A percentile compares a stretch with the other conserved stretches of the same genome.
Conservation (phyloP, 1,140 invertebrate genomes). For the Zaprionus ghesquierei region DNA sequence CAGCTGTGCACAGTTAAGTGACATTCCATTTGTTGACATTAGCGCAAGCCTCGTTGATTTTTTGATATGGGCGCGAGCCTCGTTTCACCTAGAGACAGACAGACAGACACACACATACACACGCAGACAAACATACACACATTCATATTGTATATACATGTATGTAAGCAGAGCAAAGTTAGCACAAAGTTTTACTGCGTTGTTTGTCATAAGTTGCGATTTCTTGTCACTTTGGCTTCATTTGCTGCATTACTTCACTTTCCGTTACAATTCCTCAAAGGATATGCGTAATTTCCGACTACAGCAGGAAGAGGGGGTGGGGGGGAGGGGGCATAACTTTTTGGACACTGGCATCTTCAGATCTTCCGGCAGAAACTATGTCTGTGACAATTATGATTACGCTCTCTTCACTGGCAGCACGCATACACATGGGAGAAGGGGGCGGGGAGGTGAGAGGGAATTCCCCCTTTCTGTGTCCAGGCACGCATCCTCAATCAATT, state of each 20-base stretch:
- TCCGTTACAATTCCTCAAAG: constrained; percentile 64
- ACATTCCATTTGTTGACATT: constrained; percentile 69
- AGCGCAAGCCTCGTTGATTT: constrained; percentile 52
- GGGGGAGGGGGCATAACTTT: constrained; percentile 24
- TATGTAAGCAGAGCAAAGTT: background rate
- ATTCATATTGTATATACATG: background rate
- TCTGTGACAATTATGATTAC: constrained; percentile 16
- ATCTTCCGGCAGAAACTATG: background rate
- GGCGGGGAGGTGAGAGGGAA: too few relatives aligned
- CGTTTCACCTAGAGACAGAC: background rate
- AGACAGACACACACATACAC: background rate
- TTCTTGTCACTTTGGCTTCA: constrained; percentile 50
- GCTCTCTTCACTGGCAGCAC: background rate
- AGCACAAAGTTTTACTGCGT: constrained; percentile 25
- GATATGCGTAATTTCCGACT: constrained; percentile 71
- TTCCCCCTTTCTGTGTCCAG: constrained; percentile 5
- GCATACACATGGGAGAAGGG: background rate
- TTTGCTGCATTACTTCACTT: constrained; percentile 61
- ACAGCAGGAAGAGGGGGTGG: constrained; percentile 10
- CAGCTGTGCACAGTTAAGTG: constrained; percentile 50
- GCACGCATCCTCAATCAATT: constrained; percentile 61
- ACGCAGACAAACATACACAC: background rate
- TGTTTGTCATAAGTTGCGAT: constrained; percentile 47
- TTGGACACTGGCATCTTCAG: constrained; percentile 7
- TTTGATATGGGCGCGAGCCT: constrained; percentile 47